Evolutionary conservation across 2,888 invertebrate species (phyloP).

Genomic region (Eucera pruinosa): DNA sequence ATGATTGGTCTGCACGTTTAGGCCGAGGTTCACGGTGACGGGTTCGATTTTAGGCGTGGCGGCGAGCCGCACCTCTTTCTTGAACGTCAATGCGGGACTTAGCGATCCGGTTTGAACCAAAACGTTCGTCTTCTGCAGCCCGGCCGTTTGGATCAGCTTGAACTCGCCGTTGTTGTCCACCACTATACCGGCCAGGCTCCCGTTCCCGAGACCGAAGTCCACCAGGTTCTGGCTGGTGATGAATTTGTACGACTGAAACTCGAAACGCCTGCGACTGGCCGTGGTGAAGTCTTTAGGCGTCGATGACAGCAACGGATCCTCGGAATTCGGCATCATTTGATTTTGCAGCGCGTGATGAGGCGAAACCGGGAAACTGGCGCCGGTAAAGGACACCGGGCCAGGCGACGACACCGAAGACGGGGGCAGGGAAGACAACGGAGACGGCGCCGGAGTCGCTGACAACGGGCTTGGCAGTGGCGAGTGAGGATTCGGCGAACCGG

Average conservation of each 20-base stretch:
- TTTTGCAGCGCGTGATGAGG: constrained; percentile 87
- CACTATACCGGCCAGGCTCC: constrained; percentile 86
- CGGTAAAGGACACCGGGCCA: constrained; percentile 79
- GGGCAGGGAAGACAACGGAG: constrained; percentile 83
- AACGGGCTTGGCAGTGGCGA: constrained; percentile 88
- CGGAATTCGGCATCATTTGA: constrained; percentile 95
- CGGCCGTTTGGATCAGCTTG: constrained; percentile 87
- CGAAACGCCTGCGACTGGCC: constrained; percentile 85
- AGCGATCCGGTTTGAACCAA: constrained; percentile 79
- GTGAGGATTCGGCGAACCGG: constrained; percentile 84
- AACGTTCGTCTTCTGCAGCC: constrained; percentile 83
- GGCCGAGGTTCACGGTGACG: constrained; percentile 71
- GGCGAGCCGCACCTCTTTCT: constrained; percentile 80
- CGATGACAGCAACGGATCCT: constrained; percentile 93
- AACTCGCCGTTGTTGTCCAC: constrained; percentile 88
- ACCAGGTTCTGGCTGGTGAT: constrained; percentile 85
- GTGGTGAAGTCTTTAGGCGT: constrained; percentile 91
- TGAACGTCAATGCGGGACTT: constrained; percentile 80
- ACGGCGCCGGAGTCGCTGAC: constrained; percentile 87
- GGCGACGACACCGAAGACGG: constrained; percentile 83
- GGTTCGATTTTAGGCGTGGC: constrained; percentile 78
- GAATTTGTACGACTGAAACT: constrained; percentile 87
- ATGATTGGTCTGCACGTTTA: constrained; percentile 70
- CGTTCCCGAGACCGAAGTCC: constrained; percentile 85
- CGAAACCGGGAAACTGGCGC: constrained; percentile 82